A percentile compares a stretch with the other conserved stretches of the same genome.
Evolutionary conservation across 2,113 vertebrate species (phyloP).

Genomic region (Ranitomeya imitator): DNA sequence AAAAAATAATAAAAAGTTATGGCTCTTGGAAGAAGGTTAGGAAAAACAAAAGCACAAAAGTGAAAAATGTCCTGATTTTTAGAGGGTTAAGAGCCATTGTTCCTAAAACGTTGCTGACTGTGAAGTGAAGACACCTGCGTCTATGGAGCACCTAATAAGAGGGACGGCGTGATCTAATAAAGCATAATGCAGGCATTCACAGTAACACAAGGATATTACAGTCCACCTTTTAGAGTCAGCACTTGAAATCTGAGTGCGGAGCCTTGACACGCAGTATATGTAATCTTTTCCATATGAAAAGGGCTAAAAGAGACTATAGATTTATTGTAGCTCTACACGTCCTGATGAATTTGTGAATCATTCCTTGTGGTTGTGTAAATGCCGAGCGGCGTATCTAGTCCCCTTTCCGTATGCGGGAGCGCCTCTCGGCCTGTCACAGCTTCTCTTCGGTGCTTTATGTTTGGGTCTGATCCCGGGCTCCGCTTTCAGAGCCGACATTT

Average conservation of each 20-base stretch:
- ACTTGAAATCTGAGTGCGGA: neutral
- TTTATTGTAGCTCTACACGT: neutral
- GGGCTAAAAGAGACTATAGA: constrained; percentile 4
- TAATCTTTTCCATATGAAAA: constrained; percentile 29
- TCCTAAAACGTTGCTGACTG: neutral
- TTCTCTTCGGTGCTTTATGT: neutral
- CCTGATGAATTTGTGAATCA: constrained; percentile 28
- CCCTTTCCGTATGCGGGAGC: constrained; percentile 6
- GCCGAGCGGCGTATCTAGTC: neutral
- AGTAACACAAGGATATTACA: neutral
- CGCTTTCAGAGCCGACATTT: neutral
- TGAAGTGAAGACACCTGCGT: neutral
- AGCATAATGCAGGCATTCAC: constrained; percentile 3
- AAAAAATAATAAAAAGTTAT: too few relatives aligned
- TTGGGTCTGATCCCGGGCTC: neutral
- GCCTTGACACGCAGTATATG: neutral
- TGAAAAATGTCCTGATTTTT: too few relatives aligned
- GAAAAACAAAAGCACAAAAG: too few relatives aligned
- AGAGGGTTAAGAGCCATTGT: neutral
- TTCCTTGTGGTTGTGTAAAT: constrained; percentile 12
- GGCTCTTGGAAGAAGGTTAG: too few relatives aligned
- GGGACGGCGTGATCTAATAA: neutral
- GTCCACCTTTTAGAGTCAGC: neutral
- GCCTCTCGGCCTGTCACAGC: neutral
- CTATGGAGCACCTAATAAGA: neutral